Conservation (phyloP, 1,140 invertebrate genomes). For the Belonocnema kinseyi region DNA sequence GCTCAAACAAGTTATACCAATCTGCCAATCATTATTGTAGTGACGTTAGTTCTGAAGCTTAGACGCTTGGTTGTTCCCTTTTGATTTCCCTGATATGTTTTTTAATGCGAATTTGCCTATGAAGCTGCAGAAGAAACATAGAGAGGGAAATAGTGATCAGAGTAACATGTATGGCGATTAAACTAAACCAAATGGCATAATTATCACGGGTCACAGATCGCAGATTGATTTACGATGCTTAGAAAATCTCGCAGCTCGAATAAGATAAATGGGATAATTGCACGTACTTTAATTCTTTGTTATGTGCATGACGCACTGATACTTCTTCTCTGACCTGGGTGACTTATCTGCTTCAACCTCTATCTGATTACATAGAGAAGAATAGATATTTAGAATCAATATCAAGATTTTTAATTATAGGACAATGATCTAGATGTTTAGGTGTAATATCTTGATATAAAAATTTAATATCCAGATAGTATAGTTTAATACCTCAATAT, state of each 20-base stretch:
- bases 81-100: slow-evolving; percentile 45
- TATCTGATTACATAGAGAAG: too few species aligned
- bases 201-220: slow-evolving; percentile 58
- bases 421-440: too few species aligned
- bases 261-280: slow-evolving; percentile 47
- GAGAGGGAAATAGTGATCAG: slow-evolving; percentile 38
- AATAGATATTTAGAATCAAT: too few species aligned
- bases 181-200: slow-evolving; percentile 62
- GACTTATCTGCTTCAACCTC: too few species aligned
- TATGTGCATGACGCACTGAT: not conserved
- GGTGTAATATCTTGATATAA: too few species aligned
- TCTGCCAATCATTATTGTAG: slow-evolving; percentile 72
- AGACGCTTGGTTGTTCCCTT: slow-evolving; percentile 46
- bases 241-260: slow-evolving; percentile 50
- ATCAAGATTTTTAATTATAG: too few species aligned
- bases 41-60: slow-evolving; percentile 72
- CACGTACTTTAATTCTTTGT: not conserved
- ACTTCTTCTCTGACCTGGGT: too few species aligned
- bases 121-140: slow-evolving; percentile 35
- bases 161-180: slow-evolving; percentile 58
- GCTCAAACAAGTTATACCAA: slow-evolving; percentile 66
- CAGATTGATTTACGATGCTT: slow-evolving; percentile 64
- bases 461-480: too few species aligned
- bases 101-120: slow-evolving; percentile 61
- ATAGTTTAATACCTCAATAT: too few species aligned